A percentile compares a stretch with the other conserved stretches of the same genome.
These are phyloP conservation scores for Neosilurus hyrtlii DNA, from an alignment of 2,797 vertebrate genomes.

Conservation along the genomic window DNA sequence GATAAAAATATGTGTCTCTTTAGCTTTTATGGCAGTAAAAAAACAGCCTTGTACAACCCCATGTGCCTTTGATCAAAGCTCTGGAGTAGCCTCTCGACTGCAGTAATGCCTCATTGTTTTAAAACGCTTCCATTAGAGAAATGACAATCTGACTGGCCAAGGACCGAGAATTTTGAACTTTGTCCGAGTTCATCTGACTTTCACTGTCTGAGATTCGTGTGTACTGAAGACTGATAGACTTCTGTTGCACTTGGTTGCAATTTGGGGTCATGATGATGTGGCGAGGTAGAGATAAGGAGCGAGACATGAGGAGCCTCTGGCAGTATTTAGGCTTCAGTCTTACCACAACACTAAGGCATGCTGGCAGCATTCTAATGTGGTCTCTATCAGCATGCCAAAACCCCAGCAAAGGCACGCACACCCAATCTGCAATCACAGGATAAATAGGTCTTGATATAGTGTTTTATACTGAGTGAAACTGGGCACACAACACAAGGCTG, in stretches of 20 bases:
- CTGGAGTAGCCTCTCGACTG: conserved; percentile 29
- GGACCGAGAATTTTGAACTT: conserved; percentile 13
- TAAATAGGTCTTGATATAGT: conserved; percentile 8
- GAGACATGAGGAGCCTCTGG: conserved; percentile 42
- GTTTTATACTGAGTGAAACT: conserved; percentile 25
- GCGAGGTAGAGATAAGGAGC: conserved; percentile 15
- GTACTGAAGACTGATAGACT: neutral
- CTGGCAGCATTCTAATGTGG: conserved; percentile 48
- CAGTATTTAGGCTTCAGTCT: conserved; percentile 35
- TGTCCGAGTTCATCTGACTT: conserved; percentile 15
- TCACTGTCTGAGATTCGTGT: conserved; percentile 7
- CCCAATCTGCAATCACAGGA: conserved; percentile 26
- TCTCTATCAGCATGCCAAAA: conserved; percentile 43
- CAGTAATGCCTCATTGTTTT: conserved; percentile 31
- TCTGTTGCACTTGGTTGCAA: conserved; percentile 27
- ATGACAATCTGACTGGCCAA: conserved; percentile 42
- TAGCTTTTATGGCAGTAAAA: neutral
- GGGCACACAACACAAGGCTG: conserved; percentile 11
- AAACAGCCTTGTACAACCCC: neutral
- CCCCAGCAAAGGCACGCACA: conserved; percentile 19
- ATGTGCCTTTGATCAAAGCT: conserved; percentile 31
- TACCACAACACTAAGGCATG: conserved; percentile 38
- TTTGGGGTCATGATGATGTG: conserved; percentile 10
- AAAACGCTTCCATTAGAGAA: conserved; percentile 42
- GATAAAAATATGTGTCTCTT: neutral